Conservation (phyloP, 1,140 invertebrate genomes). For the Zophobas morio region DNA sequence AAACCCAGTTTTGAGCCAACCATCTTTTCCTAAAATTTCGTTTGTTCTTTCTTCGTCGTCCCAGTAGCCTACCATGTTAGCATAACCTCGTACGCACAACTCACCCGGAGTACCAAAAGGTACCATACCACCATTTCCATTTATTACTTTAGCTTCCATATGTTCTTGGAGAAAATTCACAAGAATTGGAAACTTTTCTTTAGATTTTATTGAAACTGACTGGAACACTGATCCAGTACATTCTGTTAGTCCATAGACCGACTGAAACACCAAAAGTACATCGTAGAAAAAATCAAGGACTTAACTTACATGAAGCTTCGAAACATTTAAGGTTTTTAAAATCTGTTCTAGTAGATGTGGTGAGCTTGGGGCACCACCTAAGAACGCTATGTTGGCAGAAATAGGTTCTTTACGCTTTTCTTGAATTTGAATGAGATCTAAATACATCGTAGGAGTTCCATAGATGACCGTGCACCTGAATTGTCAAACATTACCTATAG, state of each 20-base stretch:
- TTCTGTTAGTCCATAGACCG: slow-evolving; percentile 92
- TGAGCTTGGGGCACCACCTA: slow-evolving; percentile 83
- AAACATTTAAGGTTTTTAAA: slow-evolving; percentile 68
- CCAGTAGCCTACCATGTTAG: too few species aligned
- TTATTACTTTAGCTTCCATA: too few species aligned
- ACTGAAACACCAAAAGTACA: slow-evolving; percentile 68
- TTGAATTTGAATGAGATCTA: slow-evolving; percentile 81
- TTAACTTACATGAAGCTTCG: slow-evolving; percentile 50
- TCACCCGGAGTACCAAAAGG: too few species aligned
- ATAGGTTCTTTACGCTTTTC: slow-evolving; percentile 73
- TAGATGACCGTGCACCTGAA: slow-evolving; percentile 83
- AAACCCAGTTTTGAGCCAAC: too few species aligned
- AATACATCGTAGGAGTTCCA: slow-evolving; percentile 98
- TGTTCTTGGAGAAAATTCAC: too few species aligned
- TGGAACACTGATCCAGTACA: slow-evolving; percentile 83
- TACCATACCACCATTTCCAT: too few species aligned
- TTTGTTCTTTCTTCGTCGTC: too few species aligned
- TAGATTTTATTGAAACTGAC: slow-evolving; percentile 66
- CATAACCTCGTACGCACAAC: too few species aligned
- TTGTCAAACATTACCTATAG: slow-evolving; percentile 42
- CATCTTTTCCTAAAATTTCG: too few species aligned
- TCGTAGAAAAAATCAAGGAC: slow-evolving; percentile 49
- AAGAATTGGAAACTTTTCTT: too few species aligned
- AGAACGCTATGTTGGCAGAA: slow-evolving; percentile 60
- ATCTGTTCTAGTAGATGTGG: slow-evolving; percentile 75